These are phyloP conservation scores for Luperina nickerlii DNA, from an alignment of 2,888 invertebrate species.

Conservation along the genomic window DNA sequence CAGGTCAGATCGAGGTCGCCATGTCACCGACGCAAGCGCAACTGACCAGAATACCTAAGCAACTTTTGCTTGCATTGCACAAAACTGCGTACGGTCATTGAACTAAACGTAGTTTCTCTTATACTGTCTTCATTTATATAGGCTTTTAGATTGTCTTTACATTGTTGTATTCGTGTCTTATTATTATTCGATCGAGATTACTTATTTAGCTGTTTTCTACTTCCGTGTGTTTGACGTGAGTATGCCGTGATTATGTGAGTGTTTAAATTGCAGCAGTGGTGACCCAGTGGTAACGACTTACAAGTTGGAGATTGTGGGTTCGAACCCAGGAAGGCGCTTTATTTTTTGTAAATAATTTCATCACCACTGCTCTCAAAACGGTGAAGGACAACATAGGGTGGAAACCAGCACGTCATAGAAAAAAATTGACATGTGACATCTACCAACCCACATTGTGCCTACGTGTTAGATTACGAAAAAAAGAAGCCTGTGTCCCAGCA, in stretches of 20 bases:
- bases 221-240: not conserved
- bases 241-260: not conserved
- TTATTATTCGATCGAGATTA: not conserved
- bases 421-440: not conserved
- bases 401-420: not conserved
- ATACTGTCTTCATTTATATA: constrained; percentile 51
- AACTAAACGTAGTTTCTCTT: constrained; percentile 71
- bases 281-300: not conserved
- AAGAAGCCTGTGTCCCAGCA: not conserved
- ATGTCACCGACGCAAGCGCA: constrained; percentile 70
- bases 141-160: constrained; percentile 43
- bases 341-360: not conserved
- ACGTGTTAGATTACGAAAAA: not conserved
- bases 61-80: constrained; percentile 80
- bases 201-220: not conserved
- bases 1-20: constrained; percentile 81
- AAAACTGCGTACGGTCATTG: constrained; percentile 78
- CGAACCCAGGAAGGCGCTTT: not conserved
- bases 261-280: not conserved
- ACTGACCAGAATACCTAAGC: constrained; percentile 81
- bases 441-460: not conserved
- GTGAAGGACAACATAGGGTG: not conserved
- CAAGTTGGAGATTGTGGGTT: not conserved
- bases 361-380: not conserved
- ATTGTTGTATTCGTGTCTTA: constrained; percentile 25